Base-by-base conservation (phyloP, 1,140 invertebrate species). In the Drosophila nigromelanica region DNA sequence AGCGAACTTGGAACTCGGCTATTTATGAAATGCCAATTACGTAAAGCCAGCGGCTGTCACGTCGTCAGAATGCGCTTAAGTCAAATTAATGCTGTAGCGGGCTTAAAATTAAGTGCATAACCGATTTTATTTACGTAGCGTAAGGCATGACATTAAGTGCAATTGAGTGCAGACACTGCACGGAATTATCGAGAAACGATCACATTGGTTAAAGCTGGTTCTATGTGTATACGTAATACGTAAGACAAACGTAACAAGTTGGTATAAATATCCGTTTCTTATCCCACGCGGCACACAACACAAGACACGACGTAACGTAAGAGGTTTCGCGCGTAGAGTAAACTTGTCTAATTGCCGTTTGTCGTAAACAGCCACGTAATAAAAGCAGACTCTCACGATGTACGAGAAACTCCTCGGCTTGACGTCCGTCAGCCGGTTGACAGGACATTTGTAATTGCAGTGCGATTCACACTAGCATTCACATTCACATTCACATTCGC, bases 381-480 rank as follows among this genome's bases (percentile, higher is more conserved):
- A 5, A 10, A 4, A n/a, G 24, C 11, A 8, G 15, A 8, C 45
- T 18, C 45, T 15, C 42, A 27, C n/a, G n/a, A 27, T 5, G 24
- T 5, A 4, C 24, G 24, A 27, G 24, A n/a, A n/a, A n/a, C n/a
- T n/a, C n/a, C n/a, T n/a, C n/a, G n/a, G n/a, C n/a, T n/a, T n/a
- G n/a, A n/a, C n/a, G 27, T 27, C 27, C 27, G 27, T 27, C 27
- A 27, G 5, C 5, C 27, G 27, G 27, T 6, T 27, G 27, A 27
- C 27, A 27, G 27, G 27, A 27, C 27, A 27, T 27, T n/a, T 43
- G 39, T 15, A 3, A 42, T 42, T 67, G 12, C 35, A 30, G 15
- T 47, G 27, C 40, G 27, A 50, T 33, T 27, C 67, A 47, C n/a
- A 64, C 27, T 42, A 11, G 7, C 14, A 30, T 18, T 33, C 24